A percentile compares a stretch with the other conserved stretches of the same genome.
phyloP scores from a whole-genome alignment of 2,888 invertebrate genomes.

The Daptonema setosum region DNA sequence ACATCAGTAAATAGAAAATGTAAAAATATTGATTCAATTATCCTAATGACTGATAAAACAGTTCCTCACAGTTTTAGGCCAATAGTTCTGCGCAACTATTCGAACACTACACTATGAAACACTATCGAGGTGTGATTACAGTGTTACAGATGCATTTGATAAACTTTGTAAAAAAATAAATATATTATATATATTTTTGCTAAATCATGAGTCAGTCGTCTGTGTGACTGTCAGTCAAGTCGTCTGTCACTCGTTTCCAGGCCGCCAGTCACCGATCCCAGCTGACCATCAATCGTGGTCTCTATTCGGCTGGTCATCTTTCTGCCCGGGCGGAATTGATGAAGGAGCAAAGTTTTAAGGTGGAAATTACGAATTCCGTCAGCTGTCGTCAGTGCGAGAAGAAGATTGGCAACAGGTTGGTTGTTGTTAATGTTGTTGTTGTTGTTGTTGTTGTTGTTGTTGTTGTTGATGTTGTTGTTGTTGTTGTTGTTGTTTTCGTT shows the following conservation, averaged over 20 bases:
- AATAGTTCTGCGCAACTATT: too few relatives aligned
- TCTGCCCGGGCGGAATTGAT: background rate
- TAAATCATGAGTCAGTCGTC: too few relatives aligned
- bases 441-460: background rate
- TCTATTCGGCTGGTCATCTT: background rate
- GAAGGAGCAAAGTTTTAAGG: background rate
- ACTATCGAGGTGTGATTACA: too few relatives aligned
- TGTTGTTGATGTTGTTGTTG: background rate
- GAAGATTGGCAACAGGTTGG: background rate
- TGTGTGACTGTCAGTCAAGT: too few relatives aligned
- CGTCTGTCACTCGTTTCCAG: background rate
- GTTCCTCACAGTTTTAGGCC: too few relatives aligned
- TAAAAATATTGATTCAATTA: too few relatives aligned
- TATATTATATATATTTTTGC: too few relatives aligned
- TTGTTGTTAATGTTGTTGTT: background rate
- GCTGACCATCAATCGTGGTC: constrained; percentile 5
- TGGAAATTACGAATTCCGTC: background rate
- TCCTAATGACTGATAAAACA: too few relatives aligned
- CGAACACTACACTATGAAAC: too few relatives aligned
- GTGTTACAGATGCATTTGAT: too few relatives aligned
- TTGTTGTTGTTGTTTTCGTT: too few relatives aligned
- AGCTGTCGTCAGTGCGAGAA: background rate
- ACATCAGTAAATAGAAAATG: too few relatives aligned
- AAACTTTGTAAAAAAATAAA: background rate
- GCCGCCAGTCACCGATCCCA: background rate